Conservation (phyloP, 2,113 vertebrate species). For the Stegostoma tigrinum region DNA sequence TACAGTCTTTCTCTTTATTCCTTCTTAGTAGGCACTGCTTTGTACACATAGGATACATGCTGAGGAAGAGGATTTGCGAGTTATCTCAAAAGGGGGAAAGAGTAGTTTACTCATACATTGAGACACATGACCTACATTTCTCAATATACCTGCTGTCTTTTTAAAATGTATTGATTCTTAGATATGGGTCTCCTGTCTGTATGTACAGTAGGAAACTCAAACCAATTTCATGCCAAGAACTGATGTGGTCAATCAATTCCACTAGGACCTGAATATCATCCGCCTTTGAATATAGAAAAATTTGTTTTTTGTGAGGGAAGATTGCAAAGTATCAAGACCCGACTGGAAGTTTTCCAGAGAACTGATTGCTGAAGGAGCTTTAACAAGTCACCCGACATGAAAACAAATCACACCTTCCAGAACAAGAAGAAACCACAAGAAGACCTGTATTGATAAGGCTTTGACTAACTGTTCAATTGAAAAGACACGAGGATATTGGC, state of each 20-base stretch:
- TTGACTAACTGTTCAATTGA: too few relatives aligned
- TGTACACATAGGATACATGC: not conserved
- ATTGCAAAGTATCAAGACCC: not conserved
- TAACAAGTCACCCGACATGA: too few relatives aligned
- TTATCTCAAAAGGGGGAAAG: not conserved
- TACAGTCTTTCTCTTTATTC: not conserved
- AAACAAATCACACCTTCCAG: too few relatives aligned
- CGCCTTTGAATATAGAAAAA: not conserved
- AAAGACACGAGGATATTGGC: too few relatives aligned
- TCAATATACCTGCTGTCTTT: not conserved
- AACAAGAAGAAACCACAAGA: too few relatives aligned
- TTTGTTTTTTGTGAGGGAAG: not conserved
- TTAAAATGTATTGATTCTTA: not conserved
- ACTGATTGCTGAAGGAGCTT: too few relatives aligned
- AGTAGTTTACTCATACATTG: not conserved
- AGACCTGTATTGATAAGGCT: too few relatives aligned
- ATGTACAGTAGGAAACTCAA: not conserved
- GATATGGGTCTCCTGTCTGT: not conserved
- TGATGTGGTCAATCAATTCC: not conserved
- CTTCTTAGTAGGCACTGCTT: not conserved
- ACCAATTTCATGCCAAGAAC: not conserved
- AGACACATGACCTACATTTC: not conserved
- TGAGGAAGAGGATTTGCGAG: not conserved
- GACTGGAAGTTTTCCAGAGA: too few relatives aligned
- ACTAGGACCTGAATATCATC: not conserved